These are phyloP conservation scores for Falco columbarius DNA, from an alignment of 2,797 vertebrate genomes.

Conservation along the genomic window DNA sequence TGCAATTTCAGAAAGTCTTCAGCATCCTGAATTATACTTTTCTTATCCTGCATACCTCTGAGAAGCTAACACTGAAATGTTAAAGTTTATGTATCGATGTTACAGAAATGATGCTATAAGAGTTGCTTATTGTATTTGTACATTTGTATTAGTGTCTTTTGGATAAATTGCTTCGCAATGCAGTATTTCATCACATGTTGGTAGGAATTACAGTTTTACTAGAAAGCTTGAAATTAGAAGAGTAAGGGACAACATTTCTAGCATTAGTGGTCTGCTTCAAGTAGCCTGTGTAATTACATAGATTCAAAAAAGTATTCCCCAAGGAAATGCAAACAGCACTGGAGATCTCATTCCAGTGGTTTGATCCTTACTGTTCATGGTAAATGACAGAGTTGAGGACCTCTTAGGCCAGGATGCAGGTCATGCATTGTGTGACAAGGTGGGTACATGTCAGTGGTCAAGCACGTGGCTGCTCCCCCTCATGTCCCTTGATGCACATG, in stretches of 20 bases:
- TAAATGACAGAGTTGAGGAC: neutral
- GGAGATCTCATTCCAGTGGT: neutral
- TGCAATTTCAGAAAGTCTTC: neutral
- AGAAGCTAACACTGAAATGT: neutral
- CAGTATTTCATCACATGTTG: neutral
- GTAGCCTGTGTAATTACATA: neutral
- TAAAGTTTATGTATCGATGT: neutral
- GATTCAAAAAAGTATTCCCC: neutral
- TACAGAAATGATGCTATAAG: neutral
- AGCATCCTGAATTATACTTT: neutral
- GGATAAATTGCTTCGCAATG: neutral
- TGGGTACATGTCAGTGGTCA: neutral
- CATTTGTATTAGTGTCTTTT: neutral
- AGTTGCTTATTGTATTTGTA: neutral
- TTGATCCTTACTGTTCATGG: neutral
- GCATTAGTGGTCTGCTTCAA: neutral
- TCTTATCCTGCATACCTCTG: neutral
- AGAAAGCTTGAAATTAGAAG: neutral
- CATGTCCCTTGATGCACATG: rapidly evolving
- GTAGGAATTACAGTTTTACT: neutral
- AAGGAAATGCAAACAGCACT: neutral
- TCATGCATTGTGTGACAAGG: neutral
- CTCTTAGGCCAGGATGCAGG: neutral
- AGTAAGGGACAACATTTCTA: neutral
- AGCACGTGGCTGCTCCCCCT: neutral